These are phyloP conservation scores for Fregetta grallaria DNA, from an alignment of 2,113 vertebrate genomes.

Conservation along the genomic window DNA sequence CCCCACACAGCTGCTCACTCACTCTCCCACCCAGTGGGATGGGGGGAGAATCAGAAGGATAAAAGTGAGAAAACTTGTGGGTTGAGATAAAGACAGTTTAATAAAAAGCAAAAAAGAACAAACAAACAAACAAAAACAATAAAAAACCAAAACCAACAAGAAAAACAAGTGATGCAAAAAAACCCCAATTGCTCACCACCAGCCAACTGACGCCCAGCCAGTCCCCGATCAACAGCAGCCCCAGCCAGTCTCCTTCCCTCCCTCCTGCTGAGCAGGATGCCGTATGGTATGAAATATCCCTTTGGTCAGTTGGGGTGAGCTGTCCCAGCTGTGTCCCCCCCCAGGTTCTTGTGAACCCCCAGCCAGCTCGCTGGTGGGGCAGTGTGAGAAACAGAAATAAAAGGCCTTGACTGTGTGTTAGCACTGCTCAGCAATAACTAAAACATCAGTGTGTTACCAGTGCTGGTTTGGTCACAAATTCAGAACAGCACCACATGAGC, in stretches of 20 bases:
- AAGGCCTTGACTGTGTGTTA: background rate
- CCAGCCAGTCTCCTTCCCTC: background rate
- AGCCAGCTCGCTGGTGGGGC: background rate
- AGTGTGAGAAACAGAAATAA: background rate
- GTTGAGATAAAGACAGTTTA: background rate
- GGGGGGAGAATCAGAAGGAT: background rate
- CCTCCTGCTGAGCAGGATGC: background rate
- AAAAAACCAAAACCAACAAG: background rate
- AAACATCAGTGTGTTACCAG: background rate
- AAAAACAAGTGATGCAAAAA: background rate
- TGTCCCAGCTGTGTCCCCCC: background rate
- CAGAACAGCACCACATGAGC: background rate
- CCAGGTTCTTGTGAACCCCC: background rate
- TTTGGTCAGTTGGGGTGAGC: background rate
- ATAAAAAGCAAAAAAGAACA: background rate
- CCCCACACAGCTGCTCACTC: background rate
- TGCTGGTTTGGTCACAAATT: background rate
- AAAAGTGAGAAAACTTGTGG: background rate
- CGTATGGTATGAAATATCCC: background rate
- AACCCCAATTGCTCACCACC: accelerated
- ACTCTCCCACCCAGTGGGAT: background rate
- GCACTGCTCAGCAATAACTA: background rate
- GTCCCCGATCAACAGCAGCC: background rate
- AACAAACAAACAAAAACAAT: background rate
- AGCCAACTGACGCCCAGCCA: background rate